phyloP scores from a whole-genome alignment of 2,113 vertebrate species.

The Rhipidura dahli region DNA sequence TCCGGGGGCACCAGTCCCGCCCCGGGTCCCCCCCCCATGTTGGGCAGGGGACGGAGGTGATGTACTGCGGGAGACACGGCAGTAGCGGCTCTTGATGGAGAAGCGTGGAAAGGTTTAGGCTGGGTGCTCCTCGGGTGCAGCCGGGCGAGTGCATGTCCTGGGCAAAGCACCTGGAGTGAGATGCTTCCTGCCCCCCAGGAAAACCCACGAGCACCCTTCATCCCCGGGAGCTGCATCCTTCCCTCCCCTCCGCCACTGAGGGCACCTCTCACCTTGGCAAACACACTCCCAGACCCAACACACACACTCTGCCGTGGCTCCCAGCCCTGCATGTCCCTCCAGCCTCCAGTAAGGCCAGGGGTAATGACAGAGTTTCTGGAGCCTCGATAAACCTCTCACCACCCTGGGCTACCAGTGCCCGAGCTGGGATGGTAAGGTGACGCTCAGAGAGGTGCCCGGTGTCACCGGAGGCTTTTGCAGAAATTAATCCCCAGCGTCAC shows the following conservation, averaged over 20 bases:
- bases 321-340: neutral
- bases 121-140: neutral
- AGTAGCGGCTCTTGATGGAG: neutral
- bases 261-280: neutral
- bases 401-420: neutral
- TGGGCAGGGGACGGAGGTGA: neutral
- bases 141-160: rapidly evolving
- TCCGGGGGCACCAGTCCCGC: neutral
- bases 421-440: neutral
- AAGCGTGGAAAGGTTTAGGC: neutral
- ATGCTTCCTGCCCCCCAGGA: neutral
- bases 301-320: neutral
- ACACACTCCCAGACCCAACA: neutral
- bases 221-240: neutral
- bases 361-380: neutral
- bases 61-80: rapidly evolving
- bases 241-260: rapidly evolving
- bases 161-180: neutral
- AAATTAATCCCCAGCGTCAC: neutral
- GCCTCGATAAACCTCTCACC: neutral
- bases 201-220: rapidly evolving
- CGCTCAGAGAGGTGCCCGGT: neutral
- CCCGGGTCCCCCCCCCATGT: too few relatives aligned
- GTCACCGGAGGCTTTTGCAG: neutral
- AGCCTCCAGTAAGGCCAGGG: neutral